Conservation (phyloP, 2,113 vertebrate genomes). For the Cygnus atratus region DNA sequence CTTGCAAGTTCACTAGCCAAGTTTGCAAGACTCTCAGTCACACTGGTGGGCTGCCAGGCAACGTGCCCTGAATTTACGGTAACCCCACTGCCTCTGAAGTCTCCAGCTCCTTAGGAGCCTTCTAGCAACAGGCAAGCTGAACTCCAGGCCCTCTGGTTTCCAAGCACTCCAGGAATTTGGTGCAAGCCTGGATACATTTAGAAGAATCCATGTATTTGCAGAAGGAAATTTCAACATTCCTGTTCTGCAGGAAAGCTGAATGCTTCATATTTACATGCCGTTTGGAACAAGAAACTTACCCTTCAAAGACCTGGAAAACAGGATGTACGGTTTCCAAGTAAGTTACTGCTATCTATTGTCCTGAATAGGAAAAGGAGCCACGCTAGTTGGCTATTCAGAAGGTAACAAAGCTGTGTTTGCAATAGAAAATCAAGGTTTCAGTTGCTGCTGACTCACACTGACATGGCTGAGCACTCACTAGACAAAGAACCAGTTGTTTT, state of each 20-base stretch:
- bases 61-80: background rate
- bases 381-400: background rate
- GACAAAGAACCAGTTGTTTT: fast-evolving
- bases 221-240: background rate
- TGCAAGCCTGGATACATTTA: background rate
- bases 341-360: background rate
- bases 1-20: background rate
- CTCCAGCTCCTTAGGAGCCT: background rate
- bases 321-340: background rate
- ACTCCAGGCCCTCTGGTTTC: background rate
- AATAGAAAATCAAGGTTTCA: background rate
- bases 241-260: background rate
- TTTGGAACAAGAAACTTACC: background rate
- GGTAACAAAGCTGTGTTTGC: background rate
- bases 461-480: background rate
- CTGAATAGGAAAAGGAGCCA: background rate
- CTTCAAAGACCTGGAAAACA: background rate
- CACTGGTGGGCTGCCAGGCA: background rate
- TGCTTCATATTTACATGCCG: background rate
- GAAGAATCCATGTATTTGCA: background rate
- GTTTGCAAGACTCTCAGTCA: background rate
- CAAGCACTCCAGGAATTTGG: background rate
- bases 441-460: background rate
- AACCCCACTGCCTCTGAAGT: background rate
- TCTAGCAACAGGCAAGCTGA: background rate